Conservation (phyloP, 2,888 invertebrate species). For the Protophormia terraenovae region DNA sequence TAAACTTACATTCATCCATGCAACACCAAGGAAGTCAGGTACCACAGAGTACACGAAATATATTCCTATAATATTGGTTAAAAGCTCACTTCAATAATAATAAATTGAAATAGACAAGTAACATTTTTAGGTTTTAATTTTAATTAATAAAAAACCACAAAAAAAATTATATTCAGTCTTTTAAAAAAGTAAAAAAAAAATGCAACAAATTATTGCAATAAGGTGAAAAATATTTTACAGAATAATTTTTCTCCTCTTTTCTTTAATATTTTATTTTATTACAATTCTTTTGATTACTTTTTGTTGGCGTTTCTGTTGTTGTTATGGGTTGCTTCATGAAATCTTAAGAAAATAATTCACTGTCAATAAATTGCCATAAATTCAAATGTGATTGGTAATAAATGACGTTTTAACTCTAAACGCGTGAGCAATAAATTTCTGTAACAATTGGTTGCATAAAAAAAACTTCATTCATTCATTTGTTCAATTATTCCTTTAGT, state of each 20-base stretch:
- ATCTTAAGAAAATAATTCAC: conserved; percentile 67
- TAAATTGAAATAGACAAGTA: conserved; percentile 68
- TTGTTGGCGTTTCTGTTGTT: neutral
- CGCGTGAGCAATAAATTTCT: conserved; percentile 70
- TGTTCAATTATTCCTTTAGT: conserved; percentile 11
- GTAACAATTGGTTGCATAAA: conserved; percentile 61
- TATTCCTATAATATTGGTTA: conserved; percentile 35
- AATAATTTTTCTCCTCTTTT: conserved; percentile 15
- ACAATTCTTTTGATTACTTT: conserved; percentile 30
- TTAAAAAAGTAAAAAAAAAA: too few relatives aligned
- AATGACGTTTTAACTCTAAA: conserved; percentile 69
- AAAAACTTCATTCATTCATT: conserved; percentile 37
- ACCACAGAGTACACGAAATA: conserved; percentile 27
- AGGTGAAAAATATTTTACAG: conserved; percentile 52
- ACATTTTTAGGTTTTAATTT: conserved; percentile 66
- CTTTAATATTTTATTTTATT: conserved; percentile 46
- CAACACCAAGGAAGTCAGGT: conserved; percentile 47
- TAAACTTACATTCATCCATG: neutral
- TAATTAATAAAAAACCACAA: conserved; percentile 61
- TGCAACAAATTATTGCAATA: conserved; percentile 52
- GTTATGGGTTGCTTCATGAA: conserved; percentile 25
- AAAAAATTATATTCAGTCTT: neutral
- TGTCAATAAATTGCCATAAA: conserved; percentile 70
- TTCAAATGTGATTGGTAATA: conserved; percentile 70
- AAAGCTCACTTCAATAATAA: conserved; percentile 66